A percentile compares a stretch with the other conserved stretches of the same genome.
These are phyloP conservation scores for Cryptosula pallasiana DNA, from an alignment of 2,888 invertebrate genomes.

Conservation along the genomic window DNA sequence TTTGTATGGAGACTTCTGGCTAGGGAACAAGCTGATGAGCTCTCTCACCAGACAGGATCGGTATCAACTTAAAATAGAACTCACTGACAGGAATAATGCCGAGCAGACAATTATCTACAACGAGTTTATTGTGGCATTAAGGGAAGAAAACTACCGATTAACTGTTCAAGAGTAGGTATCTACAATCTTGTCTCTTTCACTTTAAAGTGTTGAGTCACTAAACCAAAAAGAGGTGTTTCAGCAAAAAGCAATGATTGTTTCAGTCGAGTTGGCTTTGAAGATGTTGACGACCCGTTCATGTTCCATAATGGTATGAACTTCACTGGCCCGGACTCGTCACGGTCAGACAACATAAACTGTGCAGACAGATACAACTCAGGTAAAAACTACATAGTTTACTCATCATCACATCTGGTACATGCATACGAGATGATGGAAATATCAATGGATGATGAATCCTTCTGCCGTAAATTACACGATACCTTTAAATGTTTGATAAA, in stretches of 20 bases:
- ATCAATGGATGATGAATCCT: too few species aligned
- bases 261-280: neutral
- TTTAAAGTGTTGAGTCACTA: too few species aligned
- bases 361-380: neutral
- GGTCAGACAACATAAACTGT: neutral
- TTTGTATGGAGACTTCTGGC: slow-evolving; percentile 24
- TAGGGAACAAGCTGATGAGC: slow-evolving; percentile 11
- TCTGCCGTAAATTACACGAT: too few species aligned
- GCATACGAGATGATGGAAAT: too few species aligned
- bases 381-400: too few species aligned
- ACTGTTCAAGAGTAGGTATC: slow-evolving; percentile 1
- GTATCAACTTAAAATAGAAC: slow-evolving; percentile 20
- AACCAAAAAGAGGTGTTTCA: too few species aligned
- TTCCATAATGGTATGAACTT: slow-evolving; percentile 2
- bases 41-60: neutral
- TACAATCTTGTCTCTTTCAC: too few species aligned
- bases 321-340: neutral
- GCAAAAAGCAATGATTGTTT: too few species aligned
- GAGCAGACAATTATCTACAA: neutral
- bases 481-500: too few species aligned
- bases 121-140: neutral
- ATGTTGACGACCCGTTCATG: neutral
- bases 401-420: too few species aligned
- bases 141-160: neutral
- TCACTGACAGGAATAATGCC: neutral